A percentile compares a stretch with the other conserved stretches of the same genome.
Evolutionary conservation across 1,140 invertebrate species (phyloP).

Genomic region (Melitaea cinxia): DNA sequence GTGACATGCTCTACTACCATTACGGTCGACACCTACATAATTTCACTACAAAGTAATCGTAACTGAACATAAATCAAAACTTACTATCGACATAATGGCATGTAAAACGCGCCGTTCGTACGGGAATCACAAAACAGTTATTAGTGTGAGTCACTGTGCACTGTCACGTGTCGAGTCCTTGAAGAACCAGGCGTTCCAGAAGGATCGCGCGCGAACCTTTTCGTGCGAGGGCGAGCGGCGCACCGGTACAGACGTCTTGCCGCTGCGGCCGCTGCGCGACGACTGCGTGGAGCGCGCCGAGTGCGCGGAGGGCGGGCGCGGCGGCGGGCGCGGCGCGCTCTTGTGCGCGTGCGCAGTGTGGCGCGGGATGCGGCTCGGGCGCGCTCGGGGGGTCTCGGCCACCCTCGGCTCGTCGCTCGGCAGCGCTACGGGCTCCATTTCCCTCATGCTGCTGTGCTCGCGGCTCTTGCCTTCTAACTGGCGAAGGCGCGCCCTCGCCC

Average conservation of each 20-base stretch:
- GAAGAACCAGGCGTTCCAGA: constrained; percentile 70
- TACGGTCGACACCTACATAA: neutral
- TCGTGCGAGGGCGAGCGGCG: constrained; percentile 47
- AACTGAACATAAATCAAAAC: constrained; percentile 69
- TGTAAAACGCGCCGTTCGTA: constrained; percentile 44
- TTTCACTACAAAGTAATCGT: constrained; percentile 41
- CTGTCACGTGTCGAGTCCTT: constrained; percentile 55
- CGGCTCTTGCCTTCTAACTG: constrained; percentile 84
- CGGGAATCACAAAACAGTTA: constrained; percentile 1
- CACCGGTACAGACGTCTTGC: constrained; percentile 40
- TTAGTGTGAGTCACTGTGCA: constrained; percentile 3
- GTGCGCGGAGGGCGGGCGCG: constrained; percentile 63
- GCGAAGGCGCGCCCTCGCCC: constrained; percentile 87
- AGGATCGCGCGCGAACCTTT: constrained; percentile 68
- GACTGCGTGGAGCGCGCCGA: constrained; percentile 39
- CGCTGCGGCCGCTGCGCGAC: constrained; percentile 21
- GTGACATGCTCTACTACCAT: constrained; percentile 31
- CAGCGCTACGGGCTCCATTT: constrained; percentile 77
- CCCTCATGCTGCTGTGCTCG: constrained; percentile 77
- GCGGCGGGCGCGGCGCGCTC: constrained; percentile 61
- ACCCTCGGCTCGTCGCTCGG: too few relatives aligned
- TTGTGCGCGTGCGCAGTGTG: constrained; percentile 78
- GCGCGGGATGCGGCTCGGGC: constrained; percentile 83
- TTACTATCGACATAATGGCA: constrained; percentile 82
- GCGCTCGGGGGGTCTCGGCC: constrained; percentile 82